Percentiles rank a stretch among this genome's conserved stretches.
phyloP scores from a whole-genome alignment of 1,140 invertebrate genomes.

The Papilio xuthus region DNA sequence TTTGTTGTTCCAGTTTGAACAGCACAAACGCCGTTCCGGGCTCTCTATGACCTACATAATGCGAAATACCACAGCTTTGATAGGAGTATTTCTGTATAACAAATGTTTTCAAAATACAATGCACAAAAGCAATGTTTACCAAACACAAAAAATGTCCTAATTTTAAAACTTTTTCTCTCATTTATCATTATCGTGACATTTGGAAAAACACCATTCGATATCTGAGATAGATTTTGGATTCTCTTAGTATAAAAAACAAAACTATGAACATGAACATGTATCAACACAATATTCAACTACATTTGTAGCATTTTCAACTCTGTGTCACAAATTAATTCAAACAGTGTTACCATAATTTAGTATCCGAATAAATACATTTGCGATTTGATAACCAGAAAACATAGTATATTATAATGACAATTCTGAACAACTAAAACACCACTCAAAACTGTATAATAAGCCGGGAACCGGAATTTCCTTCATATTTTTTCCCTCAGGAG shows the following conservation, averaged over 20 bases:
- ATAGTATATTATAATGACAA: not conserved
- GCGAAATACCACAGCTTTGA: not conserved
- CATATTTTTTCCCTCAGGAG: not conserved
- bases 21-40: not conserved
- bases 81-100: not conserved
- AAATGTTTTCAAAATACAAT: not conserved
- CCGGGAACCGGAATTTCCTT: not conserved
- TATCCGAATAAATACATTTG: not conserved
- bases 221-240: no score
- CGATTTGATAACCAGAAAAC: not conserved
- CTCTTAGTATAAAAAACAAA: no score
- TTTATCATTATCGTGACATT: not conserved
- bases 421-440: not conserved
- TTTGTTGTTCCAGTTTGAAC: not conserved
- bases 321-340: not conserved
- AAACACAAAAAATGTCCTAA: not conserved
- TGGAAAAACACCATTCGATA: not conserved
- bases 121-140: not conserved
- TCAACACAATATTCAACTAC: not conserved
- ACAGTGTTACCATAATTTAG: not conserved
- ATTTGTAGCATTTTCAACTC: not conserved
- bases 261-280: not conserved
- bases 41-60: conserved; percentile 1
- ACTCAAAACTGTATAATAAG: conserved; percentile 20
- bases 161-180: not conserved